phyloP scores from a whole-genome alignment of 2,888 invertebrate species.

The Megaustenia siamemsis region DNA sequence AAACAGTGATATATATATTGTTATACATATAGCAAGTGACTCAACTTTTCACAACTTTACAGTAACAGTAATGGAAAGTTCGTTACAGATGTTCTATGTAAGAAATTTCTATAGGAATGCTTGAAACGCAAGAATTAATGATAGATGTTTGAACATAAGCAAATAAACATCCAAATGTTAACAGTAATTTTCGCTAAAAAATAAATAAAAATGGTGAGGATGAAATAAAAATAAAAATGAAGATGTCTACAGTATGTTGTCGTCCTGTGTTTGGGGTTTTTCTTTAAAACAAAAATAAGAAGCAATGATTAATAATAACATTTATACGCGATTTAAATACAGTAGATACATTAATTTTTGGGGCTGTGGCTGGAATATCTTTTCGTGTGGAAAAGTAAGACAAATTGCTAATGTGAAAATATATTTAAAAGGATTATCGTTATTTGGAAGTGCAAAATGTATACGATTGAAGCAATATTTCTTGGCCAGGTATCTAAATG shows the following conservation, averaged over 20 bases:
- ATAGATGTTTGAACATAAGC: not conserved
- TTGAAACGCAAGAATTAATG: not conserved
- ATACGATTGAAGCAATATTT: not conserved
- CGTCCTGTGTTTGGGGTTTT: too few relatives aligned
- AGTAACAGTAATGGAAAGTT: constrained; percentile 12
- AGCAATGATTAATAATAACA: too few relatives aligned
- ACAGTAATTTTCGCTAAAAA: not conserved
- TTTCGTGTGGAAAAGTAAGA: not conserved
- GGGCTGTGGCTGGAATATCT: too few relatives aligned
- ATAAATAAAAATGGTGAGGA: not conserved
- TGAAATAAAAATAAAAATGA: not conserved
- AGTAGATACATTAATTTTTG: too few relatives aligned
- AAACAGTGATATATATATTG: not conserved
- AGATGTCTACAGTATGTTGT: not conserved
- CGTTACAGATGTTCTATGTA: not conserved
- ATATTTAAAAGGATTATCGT: constrained; percentile 14
- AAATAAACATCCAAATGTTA: not conserved
- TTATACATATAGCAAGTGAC: not conserved
- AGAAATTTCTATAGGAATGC: constrained; percentile 25
- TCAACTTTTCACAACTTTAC: constrained; percentile 19
- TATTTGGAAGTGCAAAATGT: not conserved
- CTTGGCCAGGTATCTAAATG: not conserved
- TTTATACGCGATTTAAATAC: too few relatives aligned
- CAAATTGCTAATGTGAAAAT: not conserved
- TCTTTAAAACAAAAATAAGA: too few relatives aligned